Evolutionary conservation across 2,797 vertebrate genomes (phyloP), one percentile per base, ranked within the genome.

Genomic region (Lates japonicus): DNA sequence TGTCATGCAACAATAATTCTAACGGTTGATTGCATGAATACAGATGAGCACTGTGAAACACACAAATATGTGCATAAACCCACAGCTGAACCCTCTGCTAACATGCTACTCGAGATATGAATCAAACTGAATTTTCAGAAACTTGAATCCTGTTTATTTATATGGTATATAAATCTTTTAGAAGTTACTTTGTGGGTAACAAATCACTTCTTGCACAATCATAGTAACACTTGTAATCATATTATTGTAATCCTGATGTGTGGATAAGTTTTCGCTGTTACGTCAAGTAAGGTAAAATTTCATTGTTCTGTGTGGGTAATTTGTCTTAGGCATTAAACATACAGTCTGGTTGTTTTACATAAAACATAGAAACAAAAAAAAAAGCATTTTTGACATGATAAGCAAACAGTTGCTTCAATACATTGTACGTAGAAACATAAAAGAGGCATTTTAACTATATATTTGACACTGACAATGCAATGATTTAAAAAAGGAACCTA

Each of bases 1-100:
- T 87, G 80, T 87, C 77, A 88, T 79, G 81, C 74, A 83, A 79
- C 66, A 74, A 76, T 79, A 81, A 90, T 87, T 82, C 70, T n/a
- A 82, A 84, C 16, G 55, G 79, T 80, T 83, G 78, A 81, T 80
- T 89, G 68, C 80, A 80, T 78, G 70, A 90, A 85, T 75, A 88
- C 84, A 91, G 83, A 80, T 74, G 31, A 73, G 62, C 7, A 62
- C 54, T 87, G 77, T 89, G 78, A 67, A 74, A 58, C 72, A 74
- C 17, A 68, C 0, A 84, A 78, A 78, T 35, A 69, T 68, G 44
- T 74, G 35, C 66, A 52, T 37, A 67, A 88, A 68, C 44, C 49
- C 84, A 58, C 20, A 65, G 49, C 14, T 70, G 31, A 73, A 76
- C 7, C 14, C n/a, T n/a, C n/a, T 57, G 48, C 70, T 25, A 62